Conservation (phyloP, 1,140 invertebrate species). For the Zaprionus lachaisei region DNA sequence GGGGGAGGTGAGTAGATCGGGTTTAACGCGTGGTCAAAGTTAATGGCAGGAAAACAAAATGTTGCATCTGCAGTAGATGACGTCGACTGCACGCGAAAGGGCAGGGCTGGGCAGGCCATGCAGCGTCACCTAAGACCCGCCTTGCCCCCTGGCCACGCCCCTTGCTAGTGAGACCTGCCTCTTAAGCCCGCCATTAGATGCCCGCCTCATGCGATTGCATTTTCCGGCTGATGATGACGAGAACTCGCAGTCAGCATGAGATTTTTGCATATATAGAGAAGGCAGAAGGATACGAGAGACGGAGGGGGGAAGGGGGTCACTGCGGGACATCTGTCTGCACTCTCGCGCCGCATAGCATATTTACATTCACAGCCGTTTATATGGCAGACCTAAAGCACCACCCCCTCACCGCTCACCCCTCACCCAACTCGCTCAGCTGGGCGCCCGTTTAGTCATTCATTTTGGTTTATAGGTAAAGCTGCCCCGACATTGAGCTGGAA, state of each 20-base stretch:
- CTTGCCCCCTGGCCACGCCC: neutral
- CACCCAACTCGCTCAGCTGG: slow-evolving; percentile 4
- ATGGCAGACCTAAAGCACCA: slow-evolving; percentile 23
- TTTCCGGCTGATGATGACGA: slow-evolving; percentile 41
- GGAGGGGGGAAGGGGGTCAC: neutral
- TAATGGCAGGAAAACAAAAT: slow-evolving; percentile 49
- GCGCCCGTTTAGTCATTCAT: slow-evolving; percentile 65
- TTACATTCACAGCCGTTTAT: slow-evolving; percentile 63
- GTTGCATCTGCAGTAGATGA: slow-evolving; percentile 45
- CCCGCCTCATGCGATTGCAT: slow-evolving; percentile 39
- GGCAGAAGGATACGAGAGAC: neutral
- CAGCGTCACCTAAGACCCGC: neutral
- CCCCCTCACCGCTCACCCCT: neutral
- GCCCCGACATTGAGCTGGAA: slow-evolving; percentile 49
- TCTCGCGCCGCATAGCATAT: slow-evolving; percentile 44
- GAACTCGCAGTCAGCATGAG: slow-evolving; percentile 42
- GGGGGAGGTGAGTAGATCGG: neutral
- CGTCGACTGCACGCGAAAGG: slow-evolving; percentile 23
- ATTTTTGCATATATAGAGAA: slow-evolving; percentile 32
- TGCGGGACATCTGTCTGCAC: slow-evolving; percentile 40
- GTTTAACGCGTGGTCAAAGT: slow-evolving; percentile 34
- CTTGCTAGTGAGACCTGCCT: neutral
- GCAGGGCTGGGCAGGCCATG: no score
- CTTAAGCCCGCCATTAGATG: slow-evolving; percentile 17
- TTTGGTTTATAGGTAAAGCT: slow-evolving; percentile 68